A percentile compares a stretch with the other conserved stretches of the same genome.
These are phyloP conservation scores for Corvus moneduloides DNA, from an alignment of 2,113 vertebrate genomes.

Conservation along the genomic window DNA sequence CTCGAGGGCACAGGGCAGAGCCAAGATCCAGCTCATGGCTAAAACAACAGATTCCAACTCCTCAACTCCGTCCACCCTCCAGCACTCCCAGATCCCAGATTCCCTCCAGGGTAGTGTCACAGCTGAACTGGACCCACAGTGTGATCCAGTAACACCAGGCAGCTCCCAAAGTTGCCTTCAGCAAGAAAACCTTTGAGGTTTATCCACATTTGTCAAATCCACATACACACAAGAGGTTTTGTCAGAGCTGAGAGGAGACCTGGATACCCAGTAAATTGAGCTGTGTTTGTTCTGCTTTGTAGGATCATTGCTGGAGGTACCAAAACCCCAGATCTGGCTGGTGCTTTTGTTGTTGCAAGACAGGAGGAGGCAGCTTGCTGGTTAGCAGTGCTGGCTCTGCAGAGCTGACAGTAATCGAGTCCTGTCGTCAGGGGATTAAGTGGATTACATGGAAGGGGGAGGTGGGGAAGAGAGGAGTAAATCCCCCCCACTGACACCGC, in stretches of 20 bases:
- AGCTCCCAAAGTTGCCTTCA: not conserved
- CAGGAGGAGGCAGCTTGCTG: not conserved
- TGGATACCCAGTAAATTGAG: not conserved
- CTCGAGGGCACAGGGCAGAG: not conserved
- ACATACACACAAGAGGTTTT: not conserved
- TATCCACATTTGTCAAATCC: not conserved
- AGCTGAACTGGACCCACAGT: not conserved
- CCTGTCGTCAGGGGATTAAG: not conserved
- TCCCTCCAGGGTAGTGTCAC: accelerated
- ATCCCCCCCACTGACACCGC: not conserved
- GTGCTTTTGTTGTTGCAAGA: not conserved
- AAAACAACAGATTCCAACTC: not conserved
- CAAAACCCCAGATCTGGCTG: not conserved
- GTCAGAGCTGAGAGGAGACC: not conserved
- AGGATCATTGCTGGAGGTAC: not conserved
- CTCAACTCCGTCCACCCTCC: not conserved
- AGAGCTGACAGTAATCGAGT: not conserved
- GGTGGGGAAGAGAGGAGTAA: not conserved
- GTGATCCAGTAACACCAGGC: not conserved
- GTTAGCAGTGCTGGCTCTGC: not conserved
- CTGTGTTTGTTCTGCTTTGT: not conserved
- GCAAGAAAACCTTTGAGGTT: not conserved
- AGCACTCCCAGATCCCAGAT: not conserved
- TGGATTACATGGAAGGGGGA: not conserved
- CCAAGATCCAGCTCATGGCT: not conserved